Base-by-base conservation (phyloP, 2,113 vertebrate genomes). In the Indicator maculatus region DNA sequence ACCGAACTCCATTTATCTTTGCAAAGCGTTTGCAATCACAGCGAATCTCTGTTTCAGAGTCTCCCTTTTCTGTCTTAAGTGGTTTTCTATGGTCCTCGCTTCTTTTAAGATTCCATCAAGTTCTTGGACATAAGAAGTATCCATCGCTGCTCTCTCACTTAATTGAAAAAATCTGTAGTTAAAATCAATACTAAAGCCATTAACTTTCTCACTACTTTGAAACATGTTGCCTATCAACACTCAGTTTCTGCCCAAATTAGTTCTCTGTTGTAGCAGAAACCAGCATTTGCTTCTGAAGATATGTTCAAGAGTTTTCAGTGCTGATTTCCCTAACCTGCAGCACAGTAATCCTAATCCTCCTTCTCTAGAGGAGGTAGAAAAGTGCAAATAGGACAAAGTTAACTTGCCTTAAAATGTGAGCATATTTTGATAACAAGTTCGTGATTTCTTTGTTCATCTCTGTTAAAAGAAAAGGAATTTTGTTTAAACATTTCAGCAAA, bases 371-470 rank as follows among this genome's bases (percentile, higher is more conserved):
- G 82, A 61, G 11, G 17, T 30, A 19, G 9, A 23, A 38, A 65
- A 45, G 6, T 64, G 52, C 38, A 77, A 81, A 70, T 2, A 56
- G 13, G 12, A 71, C 30, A 19, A 66, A 15, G n/a, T 77, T 24
- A 60, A 97, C 97, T 98, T 98, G 95, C 98, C 98, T 98, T 95
- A 98, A 88, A 64, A 96, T 82, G 60, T 97, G 95, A 90, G 97
- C 97, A 80, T 98, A 98, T 86, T 97, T 91, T 84, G 97, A 95
- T 63, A 98, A 77, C 73, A 98, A 95, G 39, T 67, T 83, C 81
- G 78, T 97, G 88, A 98, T 96, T 92, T 98, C 98, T 79, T 97
- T 97, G 90, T 67, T 96, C 59, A 93, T 95, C 53, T 98, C 98
- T 98, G 96, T 95, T 76, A 67, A 96, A 83, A 96, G 47, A 80